A percentile compares a stretch with the other conserved stretches of the same genome.
These are phyloP conservation scores for Pseudopleuronectes americanus DNA, from an alignment of 2,797 vertebrate genomes.

Conservation along the genomic window DNA sequence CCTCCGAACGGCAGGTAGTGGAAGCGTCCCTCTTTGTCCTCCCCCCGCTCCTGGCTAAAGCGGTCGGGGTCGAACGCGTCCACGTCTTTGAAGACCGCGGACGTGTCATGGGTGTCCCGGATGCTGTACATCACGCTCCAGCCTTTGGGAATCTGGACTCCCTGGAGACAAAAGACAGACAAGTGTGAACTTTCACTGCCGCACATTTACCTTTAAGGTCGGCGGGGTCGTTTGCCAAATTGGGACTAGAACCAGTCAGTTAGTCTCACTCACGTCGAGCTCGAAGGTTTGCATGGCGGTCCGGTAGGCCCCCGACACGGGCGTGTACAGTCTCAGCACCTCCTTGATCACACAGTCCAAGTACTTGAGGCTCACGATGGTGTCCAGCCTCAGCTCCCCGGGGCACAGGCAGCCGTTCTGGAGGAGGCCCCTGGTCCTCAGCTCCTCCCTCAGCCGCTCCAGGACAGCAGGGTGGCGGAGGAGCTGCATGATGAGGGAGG, in stretches of 20 bases:
- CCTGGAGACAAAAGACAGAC: slow-evolving; percentile 75
- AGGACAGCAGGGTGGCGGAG: slow-evolving; percentile 91
- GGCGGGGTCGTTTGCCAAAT: too few species aligned
- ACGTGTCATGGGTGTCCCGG: slow-evolving; percentile 96
- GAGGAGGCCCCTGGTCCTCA: slow-evolving; percentile 89
- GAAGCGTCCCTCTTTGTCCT: slow-evolving; percentile 96
- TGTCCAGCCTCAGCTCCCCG: slow-evolving; percentile 90
- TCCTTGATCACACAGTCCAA: slow-evolving; percentile 99
- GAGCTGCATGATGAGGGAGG: slow-evolving; percentile 96
- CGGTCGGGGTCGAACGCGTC: slow-evolving; percentile 94
- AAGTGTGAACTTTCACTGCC: neutral
- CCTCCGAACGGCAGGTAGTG: slow-evolving; percentile 97
- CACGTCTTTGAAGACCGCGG: slow-evolving; percentile 94
- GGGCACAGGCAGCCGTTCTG: slow-evolving; percentile 91
- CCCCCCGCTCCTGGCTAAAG: slow-evolving; percentile 90
- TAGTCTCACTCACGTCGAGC: slow-evolving; percentile 89
- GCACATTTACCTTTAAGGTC: too few species aligned
- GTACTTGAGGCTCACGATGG: slow-evolving; percentile 89
- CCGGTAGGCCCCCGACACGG: slow-evolving; percentile 95
- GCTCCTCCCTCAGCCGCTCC: slow-evolving; percentile 94
- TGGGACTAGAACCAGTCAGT: too few species aligned
- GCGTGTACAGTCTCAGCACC: slow-evolving; percentile 94
- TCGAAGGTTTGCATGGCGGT: slow-evolving; percentile 97
- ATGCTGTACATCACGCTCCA: slow-evolving; percentile 99
- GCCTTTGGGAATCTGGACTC: slow-evolving; percentile 97